These are phyloP conservation scores for Notamacropus eugenii DNA, from an alignment of 2,797 vertebrate species.

Conservation along the genomic window DNA sequence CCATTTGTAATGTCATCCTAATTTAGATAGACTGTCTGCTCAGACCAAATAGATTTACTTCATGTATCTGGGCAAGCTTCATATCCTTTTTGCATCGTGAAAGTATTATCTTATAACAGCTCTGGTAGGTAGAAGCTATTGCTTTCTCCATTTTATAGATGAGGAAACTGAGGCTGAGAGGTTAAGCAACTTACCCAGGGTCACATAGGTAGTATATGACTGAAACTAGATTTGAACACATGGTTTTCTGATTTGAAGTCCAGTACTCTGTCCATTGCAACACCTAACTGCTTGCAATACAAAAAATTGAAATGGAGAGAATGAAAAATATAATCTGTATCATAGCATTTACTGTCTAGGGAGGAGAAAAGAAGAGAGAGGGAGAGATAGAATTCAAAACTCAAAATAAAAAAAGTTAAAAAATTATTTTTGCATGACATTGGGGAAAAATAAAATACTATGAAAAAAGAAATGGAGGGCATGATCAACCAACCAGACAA, in stretches of 20 bases:
- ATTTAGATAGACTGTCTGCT: neutral
- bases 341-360: neutral
- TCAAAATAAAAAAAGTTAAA: neutral
- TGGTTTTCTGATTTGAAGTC: neutral
- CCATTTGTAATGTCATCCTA: neutral
- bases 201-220: neutral
- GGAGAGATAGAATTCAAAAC: neutral
- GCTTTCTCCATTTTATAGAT: neutral
- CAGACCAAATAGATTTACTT: neutral
- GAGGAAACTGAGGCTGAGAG: neutral
- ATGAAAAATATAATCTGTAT: neutral
- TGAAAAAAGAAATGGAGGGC: neutral
- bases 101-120: neutral
- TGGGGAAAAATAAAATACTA: neutral
- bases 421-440: neutral
- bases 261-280: neutral
- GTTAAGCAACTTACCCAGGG: neutral
- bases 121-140: constrained; percentile 18
- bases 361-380: neutral
- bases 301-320: neutral
- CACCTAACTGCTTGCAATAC: neutral
- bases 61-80: neutral
- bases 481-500: neutral
- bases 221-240: neutral
- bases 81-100: neutral